Conservation (phyloP, 1,140 invertebrate genomes). For the Drosophila punjabiensis region DNA sequence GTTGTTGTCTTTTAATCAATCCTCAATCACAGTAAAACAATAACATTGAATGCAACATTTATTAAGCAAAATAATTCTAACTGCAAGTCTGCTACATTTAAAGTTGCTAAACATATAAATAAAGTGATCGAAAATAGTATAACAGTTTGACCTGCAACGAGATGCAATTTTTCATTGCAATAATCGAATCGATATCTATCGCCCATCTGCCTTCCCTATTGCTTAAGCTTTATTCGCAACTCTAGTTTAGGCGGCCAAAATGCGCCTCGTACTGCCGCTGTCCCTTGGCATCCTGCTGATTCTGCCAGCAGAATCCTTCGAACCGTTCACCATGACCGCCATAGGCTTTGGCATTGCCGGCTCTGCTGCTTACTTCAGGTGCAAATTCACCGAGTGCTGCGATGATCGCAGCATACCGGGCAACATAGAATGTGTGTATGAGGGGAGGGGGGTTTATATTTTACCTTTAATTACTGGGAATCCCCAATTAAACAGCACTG, state of each 20-base stretch:
- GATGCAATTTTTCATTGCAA: neutral
- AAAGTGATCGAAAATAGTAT: neutral
- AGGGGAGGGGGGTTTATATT: neutral
- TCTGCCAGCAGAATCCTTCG: conserved; percentile 11
- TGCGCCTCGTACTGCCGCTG: neutral
- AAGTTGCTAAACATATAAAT: too few relatives aligned
- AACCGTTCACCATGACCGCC: conserved; percentile 47
- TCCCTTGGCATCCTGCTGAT: conserved; percentile 4
- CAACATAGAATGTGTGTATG: conserved; percentile 60
- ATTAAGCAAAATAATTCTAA: neutral
- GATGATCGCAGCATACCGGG: conserved; percentile 81
- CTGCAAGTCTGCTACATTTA: neutral
- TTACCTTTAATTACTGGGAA: too few relatives aligned
- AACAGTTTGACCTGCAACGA: neutral
- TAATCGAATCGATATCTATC: neutral
- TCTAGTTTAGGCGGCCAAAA: neutral
- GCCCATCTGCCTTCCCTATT: neutral
- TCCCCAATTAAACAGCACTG: conserved; percentile 83
- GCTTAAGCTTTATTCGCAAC: too few relatives aligned
- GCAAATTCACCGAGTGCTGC: conserved; percentile 85
- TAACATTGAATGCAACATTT: neutral
- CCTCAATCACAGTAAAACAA: neutral
- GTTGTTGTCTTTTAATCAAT: neutral
- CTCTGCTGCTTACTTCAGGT: conserved; percentile 56
- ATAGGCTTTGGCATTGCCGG: conserved; percentile 8